A percentile compares a stretch with the other conserved stretches of the same genome.
These are phyloP conservation scores for Crocodylus rhombifer DNA, from an alignment of 2,797 vertebrate species.

Conservation along the genomic window DNA sequence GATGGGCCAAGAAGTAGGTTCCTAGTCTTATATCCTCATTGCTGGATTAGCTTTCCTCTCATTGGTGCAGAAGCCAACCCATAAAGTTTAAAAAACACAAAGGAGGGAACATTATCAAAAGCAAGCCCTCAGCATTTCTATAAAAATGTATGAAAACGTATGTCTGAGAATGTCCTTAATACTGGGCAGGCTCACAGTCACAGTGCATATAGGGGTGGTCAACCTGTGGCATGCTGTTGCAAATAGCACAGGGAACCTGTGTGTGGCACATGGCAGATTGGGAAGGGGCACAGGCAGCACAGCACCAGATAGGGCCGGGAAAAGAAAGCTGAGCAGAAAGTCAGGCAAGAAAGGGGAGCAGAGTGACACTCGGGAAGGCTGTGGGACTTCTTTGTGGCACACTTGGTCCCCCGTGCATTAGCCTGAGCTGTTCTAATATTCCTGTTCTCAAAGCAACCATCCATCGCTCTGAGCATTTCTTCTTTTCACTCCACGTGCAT, in stretches of 20 bases:
- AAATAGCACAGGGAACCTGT: too few relatives aligned
- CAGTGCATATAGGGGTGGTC: too few relatives aligned
- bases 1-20: neutral
- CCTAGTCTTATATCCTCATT: neutral
- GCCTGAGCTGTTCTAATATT: neutral
- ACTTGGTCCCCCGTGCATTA: too few relatives aligned
- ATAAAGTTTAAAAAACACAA: rapidly evolving
- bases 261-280: too few relatives aligned
- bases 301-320: too few relatives aligned
- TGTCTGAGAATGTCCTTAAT: neutral
- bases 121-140: neutral
- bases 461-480: neutral
- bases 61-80: neutral
- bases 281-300: too few relatives aligned
- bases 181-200: neutral
- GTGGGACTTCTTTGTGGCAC: too few relatives aligned
- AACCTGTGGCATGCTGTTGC: too few relatives aligned
- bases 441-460: neutral
- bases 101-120: rapidly evolving
- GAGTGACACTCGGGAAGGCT: too few relatives aligned
- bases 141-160: neutral
- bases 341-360: too few relatives aligned
- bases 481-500: rapidly evolving
- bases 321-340: too few relatives aligned
- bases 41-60: neutral